Evolutionary conservation across 2,113 vertebrate species (phyloP).

Genomic region (Corapipo altera): DNA sequence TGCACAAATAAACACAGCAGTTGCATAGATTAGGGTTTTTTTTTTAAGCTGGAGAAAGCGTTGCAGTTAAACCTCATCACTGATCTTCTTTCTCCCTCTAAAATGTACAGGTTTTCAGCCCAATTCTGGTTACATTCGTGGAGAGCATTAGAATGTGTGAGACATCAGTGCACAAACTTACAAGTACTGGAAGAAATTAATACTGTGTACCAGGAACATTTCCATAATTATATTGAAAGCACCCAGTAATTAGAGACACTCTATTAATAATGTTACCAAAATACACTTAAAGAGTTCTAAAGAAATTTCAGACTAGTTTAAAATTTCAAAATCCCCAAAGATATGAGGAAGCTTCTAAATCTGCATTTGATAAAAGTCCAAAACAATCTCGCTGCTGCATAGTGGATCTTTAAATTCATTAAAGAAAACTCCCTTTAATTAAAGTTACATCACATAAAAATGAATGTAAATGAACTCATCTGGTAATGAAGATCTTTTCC

Average conservation of each 20-base stretch:
- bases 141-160: neutral
- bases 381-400: neutral
- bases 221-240: slow-evolving; percentile 46
- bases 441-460: neutral
- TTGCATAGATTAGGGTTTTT: neutral
- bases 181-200: neutral
- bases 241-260: slow-evolving; percentile 45
- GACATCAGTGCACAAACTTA: neutral
- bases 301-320: slow-evolving; percentile 44
- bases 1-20: neutral
- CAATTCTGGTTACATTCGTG: neutral
- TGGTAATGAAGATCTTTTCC: neutral
- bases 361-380: slow-evolving; percentile 5
- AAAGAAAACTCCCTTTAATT: neutral
- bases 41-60: neutral
- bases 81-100: neutral
- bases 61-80: neutral
- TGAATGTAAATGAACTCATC: neutral
- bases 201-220: neutral
- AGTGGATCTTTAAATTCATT: slow-evolving; percentile 14
- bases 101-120: neutral
- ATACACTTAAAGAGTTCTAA: slow-evolving; percentile 38
- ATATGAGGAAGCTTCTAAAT: neutral
- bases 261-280: slow-evolving; percentile 57
- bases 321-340: slow-evolving; percentile 33